Conservation (phyloP, 1,140 invertebrate genomes). For the Trichonephila clavata region DNA sequence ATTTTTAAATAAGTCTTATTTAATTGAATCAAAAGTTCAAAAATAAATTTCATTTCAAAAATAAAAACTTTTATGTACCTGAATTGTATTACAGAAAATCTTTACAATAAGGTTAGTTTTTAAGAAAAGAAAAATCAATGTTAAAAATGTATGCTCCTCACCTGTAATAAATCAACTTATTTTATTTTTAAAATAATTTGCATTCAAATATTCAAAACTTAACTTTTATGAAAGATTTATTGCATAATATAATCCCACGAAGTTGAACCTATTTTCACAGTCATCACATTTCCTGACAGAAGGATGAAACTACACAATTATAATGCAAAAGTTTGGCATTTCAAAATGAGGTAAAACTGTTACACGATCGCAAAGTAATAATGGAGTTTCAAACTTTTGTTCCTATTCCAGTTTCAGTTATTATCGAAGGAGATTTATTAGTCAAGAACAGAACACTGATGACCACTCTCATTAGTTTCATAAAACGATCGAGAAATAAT, state of each 20-base stretch:
- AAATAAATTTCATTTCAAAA: too few species aligned
- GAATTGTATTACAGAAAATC: too few species aligned
- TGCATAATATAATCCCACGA: not conserved
- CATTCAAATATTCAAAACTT: not conserved
- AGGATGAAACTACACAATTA: not conserved
- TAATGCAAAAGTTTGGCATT: not conserved
- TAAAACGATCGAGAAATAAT: not conserved
- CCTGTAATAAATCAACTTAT: too few species aligned
- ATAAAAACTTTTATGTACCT: too few species aligned
- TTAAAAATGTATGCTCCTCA: too few species aligned
- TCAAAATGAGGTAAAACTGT: not conserved
- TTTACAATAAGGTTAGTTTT: too few species aligned
- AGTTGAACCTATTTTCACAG: not conserved
- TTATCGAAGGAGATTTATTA: not conserved
- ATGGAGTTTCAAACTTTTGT: not conserved
- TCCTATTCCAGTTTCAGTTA: not conserved
- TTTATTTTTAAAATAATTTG: too few species aligned
- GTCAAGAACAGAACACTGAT: not conserved
- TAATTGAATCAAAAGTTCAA: too few species aligned
- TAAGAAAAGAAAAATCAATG: too few species aligned
- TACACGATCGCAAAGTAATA: not conserved
- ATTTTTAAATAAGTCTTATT: too few species aligned
- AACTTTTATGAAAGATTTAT: not conserved
- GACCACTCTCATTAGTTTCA: not conserved
- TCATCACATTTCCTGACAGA: not conserved